Conservation (phyloP, 2,888 invertebrate species). For the Amblyjoppa fuscipennis region DNA sequence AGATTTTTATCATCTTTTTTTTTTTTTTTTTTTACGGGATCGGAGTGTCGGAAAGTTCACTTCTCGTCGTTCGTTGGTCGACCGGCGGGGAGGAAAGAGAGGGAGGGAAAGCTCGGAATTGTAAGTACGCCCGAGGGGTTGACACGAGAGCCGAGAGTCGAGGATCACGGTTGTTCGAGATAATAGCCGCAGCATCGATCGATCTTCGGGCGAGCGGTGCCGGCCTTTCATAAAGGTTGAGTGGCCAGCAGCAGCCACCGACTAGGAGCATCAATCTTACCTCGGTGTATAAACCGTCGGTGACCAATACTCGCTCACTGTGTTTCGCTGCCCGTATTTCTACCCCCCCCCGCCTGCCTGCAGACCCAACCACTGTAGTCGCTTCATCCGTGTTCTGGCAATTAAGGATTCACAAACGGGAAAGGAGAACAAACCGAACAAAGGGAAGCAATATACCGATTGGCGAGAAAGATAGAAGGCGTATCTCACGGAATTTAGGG, state of each 20-base stretch:
- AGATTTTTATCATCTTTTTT: not conserved
- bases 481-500: not conserved
- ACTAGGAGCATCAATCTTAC: slow-evolving; percentile 40
- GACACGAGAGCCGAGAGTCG: slow-evolving; percentile 29
- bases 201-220: slow-evolving; percentile 26
- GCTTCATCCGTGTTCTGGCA: slow-evolving; percentile 39
- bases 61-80: slow-evolving; percentile 2
- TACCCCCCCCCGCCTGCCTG: slow-evolving; percentile 25
- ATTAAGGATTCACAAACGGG: slow-evolving; percentile 47
- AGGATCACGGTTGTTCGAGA: slow-evolving; percentile 43
- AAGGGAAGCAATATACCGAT: slow-evolving; percentile 10
- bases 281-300: slow-evolving; percentile 13
- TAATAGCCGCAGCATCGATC: slow-evolving; percentile 41
- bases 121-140: slow-evolving; percentile 29
- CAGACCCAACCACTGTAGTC: slow-evolving; percentile 10
- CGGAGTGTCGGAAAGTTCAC: not conserved
- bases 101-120: slow-evolving; percentile 6
- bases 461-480: not conserved
- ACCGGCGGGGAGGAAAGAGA: not conserved
- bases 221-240: slow-evolving; percentile 25
- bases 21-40: not conserved
- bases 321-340: not conserved
- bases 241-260: slow-evolving; percentile 14
- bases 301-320: slow-evolving; percentile 3
- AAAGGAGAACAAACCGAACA: slow-evolving; percentile 25